Evolutionary conservation across 2,797 vertebrate genomes (phyloP).

Genomic region (Halcyon leucocephala): DNA sequence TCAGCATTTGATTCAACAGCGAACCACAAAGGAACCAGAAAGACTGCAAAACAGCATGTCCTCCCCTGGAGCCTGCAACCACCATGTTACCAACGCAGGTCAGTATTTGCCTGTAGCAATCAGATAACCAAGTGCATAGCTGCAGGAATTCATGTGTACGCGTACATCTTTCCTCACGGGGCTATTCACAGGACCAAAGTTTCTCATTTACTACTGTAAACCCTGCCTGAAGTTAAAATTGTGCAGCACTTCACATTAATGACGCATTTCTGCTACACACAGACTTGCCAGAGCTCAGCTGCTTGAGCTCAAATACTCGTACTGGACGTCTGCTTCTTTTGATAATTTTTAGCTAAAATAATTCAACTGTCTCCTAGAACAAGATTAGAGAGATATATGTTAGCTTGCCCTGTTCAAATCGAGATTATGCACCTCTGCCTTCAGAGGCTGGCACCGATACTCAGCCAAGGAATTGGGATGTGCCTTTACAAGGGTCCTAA

Average conservation of each 20-base stretch:
- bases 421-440: background rate
- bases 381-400: constrained; percentile 10
- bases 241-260: constrained; percentile 5
- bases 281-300: background rate
- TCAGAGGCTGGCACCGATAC: background rate
- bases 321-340: background rate
- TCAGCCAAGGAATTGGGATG: background rate
- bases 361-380: constrained; percentile 19
- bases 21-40: rapidly evolving
- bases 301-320: background rate
- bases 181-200: background rate
- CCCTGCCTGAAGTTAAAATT: background rate
- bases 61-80: background rate
- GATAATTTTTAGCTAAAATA: constrained; percentile 53
- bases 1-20: background rate
- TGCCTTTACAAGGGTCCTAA: background rate
- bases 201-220: background rate
- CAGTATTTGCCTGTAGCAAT: background rate
- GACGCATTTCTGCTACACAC: background rate
- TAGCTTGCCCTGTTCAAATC: background rate
- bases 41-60: background rate
- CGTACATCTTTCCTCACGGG: background rate
- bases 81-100: background rate
- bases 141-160: background rate
- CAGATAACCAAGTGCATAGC: rapidly evolving